Evolutionary conservation across 2,888 invertebrate species (phyloP).

Genomic region (Andrena fulva): DNA sequence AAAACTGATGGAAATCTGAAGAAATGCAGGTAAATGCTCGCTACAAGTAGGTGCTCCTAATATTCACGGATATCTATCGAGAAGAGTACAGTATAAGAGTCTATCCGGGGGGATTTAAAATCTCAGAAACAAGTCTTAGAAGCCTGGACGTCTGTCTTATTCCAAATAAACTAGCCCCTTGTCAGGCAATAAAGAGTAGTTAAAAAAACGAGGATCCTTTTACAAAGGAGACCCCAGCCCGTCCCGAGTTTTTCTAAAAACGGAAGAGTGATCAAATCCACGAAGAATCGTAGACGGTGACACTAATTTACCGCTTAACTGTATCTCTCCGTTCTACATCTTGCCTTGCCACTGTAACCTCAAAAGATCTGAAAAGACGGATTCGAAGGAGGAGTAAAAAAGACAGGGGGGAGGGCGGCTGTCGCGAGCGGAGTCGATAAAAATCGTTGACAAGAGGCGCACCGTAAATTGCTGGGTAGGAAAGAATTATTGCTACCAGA

Average conservation of each 20-base stretch:
- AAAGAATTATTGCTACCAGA: constrained; percentile 63
- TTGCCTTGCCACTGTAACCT: neutral
- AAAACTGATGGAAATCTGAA: too few relatives aligned
- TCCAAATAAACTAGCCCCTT: too few relatives aligned
- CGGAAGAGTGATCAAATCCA: constrained; percentile 10
- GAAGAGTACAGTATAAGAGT: too few relatives aligned
- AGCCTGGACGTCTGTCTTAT: too few relatives aligned
- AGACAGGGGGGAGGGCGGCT: constrained; percentile 8
- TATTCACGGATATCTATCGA: too few relatives aligned
- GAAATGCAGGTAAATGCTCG: too few relatives aligned
- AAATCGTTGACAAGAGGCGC: constrained; percentile 51
- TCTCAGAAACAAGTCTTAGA: too few relatives aligned
- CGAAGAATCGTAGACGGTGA: neutral
- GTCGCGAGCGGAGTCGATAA: constrained; percentile 45
- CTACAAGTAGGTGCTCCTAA: too few relatives aligned
- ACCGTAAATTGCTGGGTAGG: constrained; percentile 51
- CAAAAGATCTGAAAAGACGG: constrained; percentile 7
- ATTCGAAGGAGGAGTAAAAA: neutral
- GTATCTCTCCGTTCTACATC: constrained; percentile 8
- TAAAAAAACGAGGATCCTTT: neutral
- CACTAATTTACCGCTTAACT: constrained; percentile 50
- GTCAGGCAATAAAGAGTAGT: neutral
- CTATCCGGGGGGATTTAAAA: too few relatives aligned
- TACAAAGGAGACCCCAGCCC: neutral
- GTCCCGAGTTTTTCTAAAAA: neutral